phyloP scores from a whole-genome alignment of 2,888 invertebrate species.

The Agrotis segetum region DNA sequence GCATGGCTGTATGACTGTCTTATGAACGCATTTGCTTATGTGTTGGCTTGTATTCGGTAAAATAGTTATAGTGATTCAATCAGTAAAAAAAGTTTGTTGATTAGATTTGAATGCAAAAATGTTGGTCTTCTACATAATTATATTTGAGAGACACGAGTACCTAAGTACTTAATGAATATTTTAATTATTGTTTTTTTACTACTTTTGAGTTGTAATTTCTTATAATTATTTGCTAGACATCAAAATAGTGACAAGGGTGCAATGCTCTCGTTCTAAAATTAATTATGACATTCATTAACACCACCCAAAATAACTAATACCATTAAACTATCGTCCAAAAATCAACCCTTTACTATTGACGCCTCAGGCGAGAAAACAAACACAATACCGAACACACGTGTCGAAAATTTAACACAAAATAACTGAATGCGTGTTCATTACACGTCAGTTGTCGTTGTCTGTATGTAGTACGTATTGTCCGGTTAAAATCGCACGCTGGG shows the following conservation, averaged over 20 bases:
- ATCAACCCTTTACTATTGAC: constrained; percentile 62
- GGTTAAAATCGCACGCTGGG: constrained; percentile 75
- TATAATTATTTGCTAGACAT: too few relatives aligned
- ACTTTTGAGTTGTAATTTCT: too few relatives aligned
- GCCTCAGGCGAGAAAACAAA: constrained; percentile 77
- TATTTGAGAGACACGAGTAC: neutral
- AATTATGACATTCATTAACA: constrained; percentile 13
- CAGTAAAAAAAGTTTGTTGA: neutral
- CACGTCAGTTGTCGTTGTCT: constrained; percentile 67
- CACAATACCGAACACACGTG: constrained; percentile 70
- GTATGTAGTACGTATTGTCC: constrained; percentile 54
- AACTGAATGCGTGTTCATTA: constrained; percentile 79
- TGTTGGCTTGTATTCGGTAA: neutral
- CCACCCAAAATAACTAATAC: constrained; percentile 7
- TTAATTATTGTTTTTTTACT: neutral
- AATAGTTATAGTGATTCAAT: too few relatives aligned
- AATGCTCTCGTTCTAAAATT: neutral
- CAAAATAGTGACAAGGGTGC: neutral
- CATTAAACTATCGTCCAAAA: constrained; percentile 36
- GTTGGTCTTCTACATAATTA: neutral
- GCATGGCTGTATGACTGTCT: too few relatives aligned
- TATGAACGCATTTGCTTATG: neutral
- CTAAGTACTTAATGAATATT: too few relatives aligned
- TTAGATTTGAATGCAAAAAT: neutral
- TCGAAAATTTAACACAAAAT: constrained; percentile 73